phyloP scores from a whole-genome alignment of 2,888 invertebrate species.

The Linnaemya vulpina region DNA sequence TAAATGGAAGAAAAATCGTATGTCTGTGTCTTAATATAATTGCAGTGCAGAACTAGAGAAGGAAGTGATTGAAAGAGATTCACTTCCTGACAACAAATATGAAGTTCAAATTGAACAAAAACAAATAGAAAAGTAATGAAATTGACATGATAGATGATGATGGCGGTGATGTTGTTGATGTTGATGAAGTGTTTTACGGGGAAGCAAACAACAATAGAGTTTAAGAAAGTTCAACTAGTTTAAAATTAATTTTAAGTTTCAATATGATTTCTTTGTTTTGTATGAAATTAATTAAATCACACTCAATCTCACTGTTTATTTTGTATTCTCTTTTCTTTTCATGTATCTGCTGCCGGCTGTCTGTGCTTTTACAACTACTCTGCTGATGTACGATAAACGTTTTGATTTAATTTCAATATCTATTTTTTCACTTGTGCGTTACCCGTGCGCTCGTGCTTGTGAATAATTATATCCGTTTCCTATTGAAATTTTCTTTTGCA shows the following conservation, averaged over 20 bases:
- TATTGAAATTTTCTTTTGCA: constrained; percentile 52
- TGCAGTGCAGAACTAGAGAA: constrained; percentile 46
- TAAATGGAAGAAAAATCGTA: constrained; percentile 34
- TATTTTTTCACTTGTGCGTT: constrained; percentile 13
- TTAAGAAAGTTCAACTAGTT: background rate
- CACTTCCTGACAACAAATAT: constrained; percentile 65
- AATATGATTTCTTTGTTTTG: background rate
- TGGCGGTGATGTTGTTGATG: background rate
- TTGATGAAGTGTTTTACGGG: background rate
- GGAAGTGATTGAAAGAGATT: constrained; percentile 68
- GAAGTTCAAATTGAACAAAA: constrained; percentile 56
- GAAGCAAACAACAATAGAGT: background rate
- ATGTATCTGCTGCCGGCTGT: constrained; percentile 46
- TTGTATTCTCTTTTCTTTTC: constrained; percentile 44
- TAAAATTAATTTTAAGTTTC: background rate
- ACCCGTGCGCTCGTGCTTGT: constrained; percentile 15
- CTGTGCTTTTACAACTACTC: background rate
- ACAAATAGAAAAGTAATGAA: constrained; percentile 45
- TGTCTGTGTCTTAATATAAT: constrained; percentile 26
- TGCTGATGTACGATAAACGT: constrained; percentile 27
- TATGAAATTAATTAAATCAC: constrained; percentile 32
- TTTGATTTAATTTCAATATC: constrained; percentile 60
- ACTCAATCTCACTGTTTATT: constrained; percentile 16
- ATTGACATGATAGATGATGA: constrained; percentile 55
- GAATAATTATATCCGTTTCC: constrained; percentile 65